These are phyloP conservation scores for Heterochromis multidens DNA, from an alignment of 2,113 vertebrate genomes.

Conservation along the genomic window DNA sequence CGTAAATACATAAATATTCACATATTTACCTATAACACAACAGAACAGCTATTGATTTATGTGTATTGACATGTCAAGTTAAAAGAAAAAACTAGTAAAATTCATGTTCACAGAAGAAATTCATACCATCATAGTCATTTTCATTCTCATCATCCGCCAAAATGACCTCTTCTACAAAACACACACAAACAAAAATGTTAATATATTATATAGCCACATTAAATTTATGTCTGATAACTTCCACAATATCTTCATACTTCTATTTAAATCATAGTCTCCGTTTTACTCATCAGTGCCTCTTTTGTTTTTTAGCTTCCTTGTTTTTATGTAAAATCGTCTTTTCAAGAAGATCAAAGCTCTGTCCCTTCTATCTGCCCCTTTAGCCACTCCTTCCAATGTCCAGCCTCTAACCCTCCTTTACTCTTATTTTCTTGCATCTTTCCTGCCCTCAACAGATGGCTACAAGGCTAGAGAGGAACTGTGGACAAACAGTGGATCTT, in stretches of 20 bases:
- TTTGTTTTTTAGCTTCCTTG: constrained; percentile 14
- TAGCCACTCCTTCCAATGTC: constrained; percentile 15
- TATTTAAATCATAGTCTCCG: not conserved
- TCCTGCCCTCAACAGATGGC: not conserved
- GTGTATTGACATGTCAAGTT: not conserved
- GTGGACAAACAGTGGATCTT: not conserved
- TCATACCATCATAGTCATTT: constrained; percentile 87
- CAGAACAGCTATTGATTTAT: not conserved
- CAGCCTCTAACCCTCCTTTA: not conserved
- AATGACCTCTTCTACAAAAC: constrained; percentile 87
- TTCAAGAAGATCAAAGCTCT: constrained; percentile 56
- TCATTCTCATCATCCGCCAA: constrained; percentile 89
- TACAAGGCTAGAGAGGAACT: not conserved
- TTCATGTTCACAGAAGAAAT: not conserved
- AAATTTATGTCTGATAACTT: not conserved
- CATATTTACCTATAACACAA: not conserved
- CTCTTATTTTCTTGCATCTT: constrained; percentile 27
- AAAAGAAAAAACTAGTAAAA: not conserved
- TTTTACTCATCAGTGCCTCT: not conserved
- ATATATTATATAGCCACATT: not conserved
- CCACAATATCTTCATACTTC: not conserved
- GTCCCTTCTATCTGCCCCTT: constrained; percentile 21
- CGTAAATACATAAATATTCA: too few relatives aligned
- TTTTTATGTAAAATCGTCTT: constrained; percentile 49
- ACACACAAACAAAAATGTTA: constrained; percentile 13